Evolutionary conservation across 2,888 invertebrate genomes (phyloP).

Genomic region (Tetramorium bicarinatum): DNA sequence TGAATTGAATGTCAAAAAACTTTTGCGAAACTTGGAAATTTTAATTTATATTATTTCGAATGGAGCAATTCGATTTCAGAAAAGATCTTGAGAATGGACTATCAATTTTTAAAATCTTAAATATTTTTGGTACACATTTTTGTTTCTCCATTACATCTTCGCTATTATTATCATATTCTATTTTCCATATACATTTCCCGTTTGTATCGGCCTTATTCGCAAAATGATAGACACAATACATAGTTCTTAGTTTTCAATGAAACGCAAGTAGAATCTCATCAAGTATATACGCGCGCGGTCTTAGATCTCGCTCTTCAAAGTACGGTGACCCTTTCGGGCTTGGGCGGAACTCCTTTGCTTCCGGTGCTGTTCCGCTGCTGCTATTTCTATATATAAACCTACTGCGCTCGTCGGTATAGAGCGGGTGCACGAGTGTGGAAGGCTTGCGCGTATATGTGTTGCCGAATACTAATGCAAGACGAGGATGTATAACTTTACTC

Average conservation of each 20-base stretch:
- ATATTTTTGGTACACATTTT: background rate
- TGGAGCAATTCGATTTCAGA: background rate
- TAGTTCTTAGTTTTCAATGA: background rate
- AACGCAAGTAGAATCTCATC: conserved; percentile 34
- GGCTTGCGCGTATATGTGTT: background rate
- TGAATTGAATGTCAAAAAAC: background rate
- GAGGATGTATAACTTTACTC: background rate
- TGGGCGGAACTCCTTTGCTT: conserved; percentile 85
- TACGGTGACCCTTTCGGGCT: conserved; percentile 83
- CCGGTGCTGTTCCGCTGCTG: conserved; percentile 84
- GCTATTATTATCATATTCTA: background rate
- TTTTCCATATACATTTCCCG: background rate
- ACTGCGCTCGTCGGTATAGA: conserved; percentile 61
- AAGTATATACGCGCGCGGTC: conserved; percentile 54
- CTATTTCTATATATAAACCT: conserved; percentile 80
- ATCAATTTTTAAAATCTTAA: background rate
- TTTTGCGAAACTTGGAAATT: background rate
- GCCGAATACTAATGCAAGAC: conserved; percentile 15
- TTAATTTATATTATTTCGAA: background rate
- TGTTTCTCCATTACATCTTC: background rate
- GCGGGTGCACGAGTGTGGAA: conserved; percentile 17
- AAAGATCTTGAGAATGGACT: background rate
- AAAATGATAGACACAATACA: background rate
- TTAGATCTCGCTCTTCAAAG: conserved; percentile 78
- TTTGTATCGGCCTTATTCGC: background rate